These are phyloP conservation scores for Athene cunicularia DNA, from an alignment of 2,113 vertebrate genomes.

Conservation along the genomic window DNA sequence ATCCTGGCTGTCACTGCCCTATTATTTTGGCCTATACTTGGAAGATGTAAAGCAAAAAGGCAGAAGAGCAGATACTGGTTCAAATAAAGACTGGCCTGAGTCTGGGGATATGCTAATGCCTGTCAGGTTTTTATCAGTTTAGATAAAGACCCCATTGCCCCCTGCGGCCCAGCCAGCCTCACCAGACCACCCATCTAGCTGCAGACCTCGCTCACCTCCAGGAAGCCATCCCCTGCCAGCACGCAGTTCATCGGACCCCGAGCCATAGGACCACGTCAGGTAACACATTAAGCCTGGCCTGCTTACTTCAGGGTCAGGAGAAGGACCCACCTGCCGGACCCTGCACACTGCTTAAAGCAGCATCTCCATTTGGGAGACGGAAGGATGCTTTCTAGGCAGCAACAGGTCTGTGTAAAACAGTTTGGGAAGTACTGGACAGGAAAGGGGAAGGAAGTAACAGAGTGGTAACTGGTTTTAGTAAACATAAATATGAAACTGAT, in stretches of 20 bases:
- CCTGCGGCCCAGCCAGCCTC: neutral
- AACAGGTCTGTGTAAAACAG: neutral
- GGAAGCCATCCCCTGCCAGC: rapidly evolving
- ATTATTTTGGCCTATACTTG: neutral
- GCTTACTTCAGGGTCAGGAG: neutral
- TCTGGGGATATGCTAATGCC: neutral
- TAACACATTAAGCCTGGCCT: rapidly evolving
- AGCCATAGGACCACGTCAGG: rapidly evolving
- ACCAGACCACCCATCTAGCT: slow-evolving; percentile 27
- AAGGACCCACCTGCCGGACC: neutral
- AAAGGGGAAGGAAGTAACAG: neutral
- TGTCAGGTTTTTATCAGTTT: slow-evolving; percentile 29
- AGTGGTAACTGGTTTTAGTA: neutral
- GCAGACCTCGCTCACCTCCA: neutral
- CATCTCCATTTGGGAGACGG: neutral
- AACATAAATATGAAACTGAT: neutral
- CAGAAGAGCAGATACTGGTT: neutral
- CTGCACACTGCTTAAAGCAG: neutral
- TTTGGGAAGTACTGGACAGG: neutral
- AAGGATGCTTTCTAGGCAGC: neutral
- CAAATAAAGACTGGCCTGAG: neutral
- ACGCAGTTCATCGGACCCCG: rapidly evolving
- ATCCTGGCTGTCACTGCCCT: neutral
- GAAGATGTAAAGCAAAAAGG: neutral
- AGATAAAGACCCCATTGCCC: slow-evolving; percentile 24